Evolutionary conservation across 2,113 vertebrate species (phyloP).

Genomic region (Chaetorhynchus papuensis): DNA sequence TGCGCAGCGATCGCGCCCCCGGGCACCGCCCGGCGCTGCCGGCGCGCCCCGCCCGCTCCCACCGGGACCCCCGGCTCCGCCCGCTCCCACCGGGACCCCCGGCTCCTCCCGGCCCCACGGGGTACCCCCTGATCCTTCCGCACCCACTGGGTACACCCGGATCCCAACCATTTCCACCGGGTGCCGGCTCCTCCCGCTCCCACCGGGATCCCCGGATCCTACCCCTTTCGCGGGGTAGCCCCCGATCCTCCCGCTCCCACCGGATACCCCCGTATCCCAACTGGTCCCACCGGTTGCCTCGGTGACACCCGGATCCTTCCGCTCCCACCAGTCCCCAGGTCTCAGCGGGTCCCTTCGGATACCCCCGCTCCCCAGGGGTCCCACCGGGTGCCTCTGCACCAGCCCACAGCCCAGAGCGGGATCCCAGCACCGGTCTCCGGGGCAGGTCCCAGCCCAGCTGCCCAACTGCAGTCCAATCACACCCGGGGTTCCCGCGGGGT

Average conservation of each 20-base stretch:
- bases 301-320: accelerated
- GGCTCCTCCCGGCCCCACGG: not conserved
- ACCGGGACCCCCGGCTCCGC: not conserved
- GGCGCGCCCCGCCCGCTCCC: not conserved
- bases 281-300: not conserved
- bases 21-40: not conserved
- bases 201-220: not conserved
- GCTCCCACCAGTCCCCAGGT: accelerated
- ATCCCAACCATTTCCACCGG: too few relatives aligned
- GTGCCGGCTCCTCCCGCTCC: too few relatives aligned
- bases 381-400: not conserved
- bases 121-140: too few relatives aligned
- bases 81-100: not conserved
- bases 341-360: not conserved
- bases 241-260: not conserved
- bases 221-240: too few relatives aligned
- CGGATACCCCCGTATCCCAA: too few relatives aligned
- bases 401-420: not conserved
- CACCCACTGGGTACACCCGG: not conserved
- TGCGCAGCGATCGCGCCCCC: not conserved
- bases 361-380: accelerated
- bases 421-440: not conserved
- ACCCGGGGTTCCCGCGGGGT: accelerated
- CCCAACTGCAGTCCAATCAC: accelerated
- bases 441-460: not conserved